Conservation (phyloP, 2,797 vertebrate species). For the Peromyscus attwateri region DNA sequence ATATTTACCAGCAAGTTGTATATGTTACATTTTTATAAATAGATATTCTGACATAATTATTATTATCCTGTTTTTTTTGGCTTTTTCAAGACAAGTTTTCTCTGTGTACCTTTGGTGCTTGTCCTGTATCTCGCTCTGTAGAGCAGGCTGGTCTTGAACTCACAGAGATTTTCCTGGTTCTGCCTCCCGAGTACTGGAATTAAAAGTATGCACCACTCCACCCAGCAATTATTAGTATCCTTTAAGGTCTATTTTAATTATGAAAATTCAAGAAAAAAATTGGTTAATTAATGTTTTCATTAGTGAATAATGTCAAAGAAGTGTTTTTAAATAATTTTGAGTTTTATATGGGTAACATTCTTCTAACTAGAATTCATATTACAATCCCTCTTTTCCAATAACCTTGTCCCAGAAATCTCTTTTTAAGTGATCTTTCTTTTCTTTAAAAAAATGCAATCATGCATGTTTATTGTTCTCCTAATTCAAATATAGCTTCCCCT, state of each 20-base stretch:
- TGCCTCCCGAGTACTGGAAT: too few species aligned
- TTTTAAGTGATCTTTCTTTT: neutral
- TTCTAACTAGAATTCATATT: neutral
- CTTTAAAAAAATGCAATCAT: neutral
- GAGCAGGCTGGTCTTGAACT: too few species aligned
- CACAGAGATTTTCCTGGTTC: too few species aligned
- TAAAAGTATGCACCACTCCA: too few species aligned
- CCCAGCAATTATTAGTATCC: neutral
- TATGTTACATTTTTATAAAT: neutral
- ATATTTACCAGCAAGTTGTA: constrained; percentile 17
- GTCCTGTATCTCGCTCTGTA: too few species aligned
- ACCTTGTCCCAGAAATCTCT: neutral
- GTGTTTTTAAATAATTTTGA: neutral
- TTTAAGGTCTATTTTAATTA: neutral
- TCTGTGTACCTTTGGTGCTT: too few species aligned
- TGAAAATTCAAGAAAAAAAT: neutral
- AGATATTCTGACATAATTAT: neutral
- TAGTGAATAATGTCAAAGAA: neutral
- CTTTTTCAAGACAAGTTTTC: too few species aligned
- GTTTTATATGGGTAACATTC: neutral
- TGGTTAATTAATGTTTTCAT: neutral
- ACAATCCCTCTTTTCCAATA: neutral
- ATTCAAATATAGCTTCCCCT: neutral
- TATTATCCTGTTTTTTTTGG: too few species aligned
- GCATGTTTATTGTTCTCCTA: neutral